These are phyloP conservation scores for Physella acuta DNA, from an alignment of 1,140 invertebrate genomes.

Conservation along the genomic window DNA sequence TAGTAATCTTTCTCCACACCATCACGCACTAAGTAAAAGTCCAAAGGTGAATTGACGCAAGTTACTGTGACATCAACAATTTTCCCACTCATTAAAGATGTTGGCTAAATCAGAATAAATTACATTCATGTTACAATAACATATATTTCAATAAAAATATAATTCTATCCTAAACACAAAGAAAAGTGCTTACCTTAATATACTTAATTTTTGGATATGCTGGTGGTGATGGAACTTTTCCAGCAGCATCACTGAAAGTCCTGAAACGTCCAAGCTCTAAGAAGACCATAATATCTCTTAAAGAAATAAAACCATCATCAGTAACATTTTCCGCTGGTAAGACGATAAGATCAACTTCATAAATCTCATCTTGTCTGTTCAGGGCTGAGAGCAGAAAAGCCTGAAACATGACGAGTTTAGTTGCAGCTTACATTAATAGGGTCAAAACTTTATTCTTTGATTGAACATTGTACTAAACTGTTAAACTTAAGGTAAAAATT, in stretches of 20 bases:
- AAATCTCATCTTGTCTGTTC: not conserved
- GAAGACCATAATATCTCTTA: conserved; percentile 21
- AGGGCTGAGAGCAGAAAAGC: not conserved
- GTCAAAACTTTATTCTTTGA: too few relatives aligned
- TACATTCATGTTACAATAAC: not conserved
- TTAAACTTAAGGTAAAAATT: too few relatives aligned
- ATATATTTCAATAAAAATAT: not conserved
- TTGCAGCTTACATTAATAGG: too few relatives aligned
- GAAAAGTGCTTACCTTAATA: conserved; percentile 8
- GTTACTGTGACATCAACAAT: conserved; percentile 2
- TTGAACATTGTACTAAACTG: too few relatives aligned
- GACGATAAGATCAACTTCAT: conserved; percentile 17
- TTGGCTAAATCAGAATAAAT: conserved; percentile 15
- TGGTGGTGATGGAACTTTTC: not conserved
- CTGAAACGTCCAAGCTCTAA: conserved; percentile 15
- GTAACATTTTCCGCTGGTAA: conserved; percentile 12
- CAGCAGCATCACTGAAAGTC: not conserved
- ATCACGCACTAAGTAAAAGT: conserved; percentile 1
- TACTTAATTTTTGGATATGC: conserved; percentile 13
- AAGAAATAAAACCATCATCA: conserved; percentile 19
- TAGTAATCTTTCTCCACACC: conserved; percentile 19
- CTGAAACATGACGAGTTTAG: too few relatives aligned
- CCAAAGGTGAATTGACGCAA: conserved; percentile 3
- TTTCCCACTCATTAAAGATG: not conserved
- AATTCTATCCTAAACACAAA: not conserved